A percentile compares a stretch with the other conserved stretches of the same genome.
Conservation (phyloP, 2,797 vertebrate species). For the Sarcophilus harrisii region DNA sequence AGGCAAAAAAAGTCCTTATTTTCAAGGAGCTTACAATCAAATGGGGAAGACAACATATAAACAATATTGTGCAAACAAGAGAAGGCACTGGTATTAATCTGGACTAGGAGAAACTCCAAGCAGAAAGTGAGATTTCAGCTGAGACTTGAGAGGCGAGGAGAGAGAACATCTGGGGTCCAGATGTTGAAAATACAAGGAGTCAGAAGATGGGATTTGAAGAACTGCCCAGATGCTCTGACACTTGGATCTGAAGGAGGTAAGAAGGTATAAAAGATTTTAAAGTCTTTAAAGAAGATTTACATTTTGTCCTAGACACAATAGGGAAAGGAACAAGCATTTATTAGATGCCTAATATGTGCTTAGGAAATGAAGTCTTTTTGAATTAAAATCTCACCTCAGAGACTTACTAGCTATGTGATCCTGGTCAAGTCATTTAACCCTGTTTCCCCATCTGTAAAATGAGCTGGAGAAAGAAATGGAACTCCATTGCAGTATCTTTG, state of each 20-base stretch:
- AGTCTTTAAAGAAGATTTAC: neutral
- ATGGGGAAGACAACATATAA: neutral
- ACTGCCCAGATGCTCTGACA: neutral
- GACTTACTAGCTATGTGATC: neutral
- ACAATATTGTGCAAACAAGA: neutral
- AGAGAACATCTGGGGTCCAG: neutral
- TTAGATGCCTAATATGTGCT: neutral
- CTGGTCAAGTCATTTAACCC: neutral
- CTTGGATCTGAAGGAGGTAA: neutral
- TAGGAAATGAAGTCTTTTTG: neutral
- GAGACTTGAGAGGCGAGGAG: neutral
- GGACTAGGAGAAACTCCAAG: neutral
- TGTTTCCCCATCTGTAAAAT: neutral
- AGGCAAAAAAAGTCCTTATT: neutral
- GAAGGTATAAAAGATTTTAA: neutral
- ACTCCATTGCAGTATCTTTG: neutral
- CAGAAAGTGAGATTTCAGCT: neutral
- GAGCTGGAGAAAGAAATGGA: neutral
- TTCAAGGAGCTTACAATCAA: neutral
- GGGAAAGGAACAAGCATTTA: neutral
- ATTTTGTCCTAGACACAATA: neutral
- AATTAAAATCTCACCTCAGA: neutral
- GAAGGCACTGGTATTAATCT: neutral
- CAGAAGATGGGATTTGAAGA: neutral
- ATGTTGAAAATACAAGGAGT: neutral